Conservation (phyloP, 2,113 vertebrate genomes). For the Muscicapa adusta region DNA sequence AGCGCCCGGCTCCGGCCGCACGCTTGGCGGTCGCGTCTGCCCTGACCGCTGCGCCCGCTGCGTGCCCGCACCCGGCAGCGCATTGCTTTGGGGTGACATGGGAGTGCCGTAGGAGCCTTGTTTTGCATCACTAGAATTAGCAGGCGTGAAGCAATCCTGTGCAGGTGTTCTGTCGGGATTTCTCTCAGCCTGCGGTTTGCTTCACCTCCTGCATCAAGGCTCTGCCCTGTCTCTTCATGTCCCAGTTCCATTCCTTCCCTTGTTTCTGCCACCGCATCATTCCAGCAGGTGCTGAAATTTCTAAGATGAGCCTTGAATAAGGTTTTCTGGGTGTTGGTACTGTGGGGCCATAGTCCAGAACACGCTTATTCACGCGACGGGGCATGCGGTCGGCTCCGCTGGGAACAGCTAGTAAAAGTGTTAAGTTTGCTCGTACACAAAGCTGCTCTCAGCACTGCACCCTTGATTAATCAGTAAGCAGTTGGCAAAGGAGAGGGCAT, state of each 20-base stretch:
- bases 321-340: not conserved
- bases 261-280: not conserved
- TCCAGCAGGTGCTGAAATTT: not conserved
- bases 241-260: not conserved
- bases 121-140: not conserved
- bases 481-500: not conserved
- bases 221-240: not conserved
- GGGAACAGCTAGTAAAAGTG: not conserved
- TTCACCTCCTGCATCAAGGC: not conserved
- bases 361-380: fast-evolving
- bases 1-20: not conserved
- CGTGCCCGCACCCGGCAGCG: not conserved
- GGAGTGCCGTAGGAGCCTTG: not conserved
- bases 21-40: not conserved
- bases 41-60: fast-evolving
- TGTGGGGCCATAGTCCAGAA: not conserved
- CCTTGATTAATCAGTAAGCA: not conserved
- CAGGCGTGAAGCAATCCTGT: not conserved
- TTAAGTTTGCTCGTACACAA: fast-evolving
- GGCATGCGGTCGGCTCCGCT: fast-evolving
- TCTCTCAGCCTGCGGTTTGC: not conserved
- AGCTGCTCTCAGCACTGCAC: not conserved
- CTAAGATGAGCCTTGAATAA: not conserved
- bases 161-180: not conserved
- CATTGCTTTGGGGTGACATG: fast-evolving